Evolutionary conservation across 2,797 vertebrate species (phyloP).

Genomic region (Acanthurus tractus): DNA sequence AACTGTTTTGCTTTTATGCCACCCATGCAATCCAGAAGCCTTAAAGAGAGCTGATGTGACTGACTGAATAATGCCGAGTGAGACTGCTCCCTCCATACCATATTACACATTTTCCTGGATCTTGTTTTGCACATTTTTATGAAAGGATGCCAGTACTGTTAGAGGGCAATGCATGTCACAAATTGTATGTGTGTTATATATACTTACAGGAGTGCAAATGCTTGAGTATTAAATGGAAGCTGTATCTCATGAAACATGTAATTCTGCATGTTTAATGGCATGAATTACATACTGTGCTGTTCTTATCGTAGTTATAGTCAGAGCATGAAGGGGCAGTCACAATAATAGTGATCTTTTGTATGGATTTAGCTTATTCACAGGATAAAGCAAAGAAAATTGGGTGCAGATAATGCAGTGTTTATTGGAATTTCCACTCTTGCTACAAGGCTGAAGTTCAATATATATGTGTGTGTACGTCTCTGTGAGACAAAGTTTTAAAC

Average conservation of each 20-base stretch:
- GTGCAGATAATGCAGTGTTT: constrained; percentile 51
- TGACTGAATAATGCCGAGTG: constrained; percentile 39
- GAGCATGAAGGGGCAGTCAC: background rate
- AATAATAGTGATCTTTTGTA: background rate
- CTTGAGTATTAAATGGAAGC: constrained; percentile 44
- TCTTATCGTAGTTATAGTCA: constrained; percentile 14
- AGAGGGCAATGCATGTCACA: constrained; percentile 16
- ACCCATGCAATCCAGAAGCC: background rate
- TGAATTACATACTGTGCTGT: constrained; percentile 13
- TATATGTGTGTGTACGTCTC: background rate
- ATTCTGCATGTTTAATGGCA: constrained; percentile 20
- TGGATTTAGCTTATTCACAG: constrained; percentile 29
- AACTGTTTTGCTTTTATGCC: background rate
- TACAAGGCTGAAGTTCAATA: constrained; percentile 13
- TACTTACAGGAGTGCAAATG: constrained; percentile 20
- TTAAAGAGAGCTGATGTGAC: constrained; percentile 16
- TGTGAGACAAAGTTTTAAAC: constrained; percentile 31
- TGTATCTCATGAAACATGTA: too few relatives aligned
- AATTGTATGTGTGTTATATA: constrained; percentile 8
- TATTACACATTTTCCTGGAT: too few relatives aligned
- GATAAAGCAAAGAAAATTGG: constrained; percentile 33
- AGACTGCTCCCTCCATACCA: background rate
- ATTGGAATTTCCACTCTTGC: constrained; percentile 36
- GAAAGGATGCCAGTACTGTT: too few relatives aligned
- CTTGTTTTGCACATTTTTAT: too few relatives aligned